Conservation (phyloP, 2,888 invertebrate species). For the Rhabditoides inermis region DNA sequence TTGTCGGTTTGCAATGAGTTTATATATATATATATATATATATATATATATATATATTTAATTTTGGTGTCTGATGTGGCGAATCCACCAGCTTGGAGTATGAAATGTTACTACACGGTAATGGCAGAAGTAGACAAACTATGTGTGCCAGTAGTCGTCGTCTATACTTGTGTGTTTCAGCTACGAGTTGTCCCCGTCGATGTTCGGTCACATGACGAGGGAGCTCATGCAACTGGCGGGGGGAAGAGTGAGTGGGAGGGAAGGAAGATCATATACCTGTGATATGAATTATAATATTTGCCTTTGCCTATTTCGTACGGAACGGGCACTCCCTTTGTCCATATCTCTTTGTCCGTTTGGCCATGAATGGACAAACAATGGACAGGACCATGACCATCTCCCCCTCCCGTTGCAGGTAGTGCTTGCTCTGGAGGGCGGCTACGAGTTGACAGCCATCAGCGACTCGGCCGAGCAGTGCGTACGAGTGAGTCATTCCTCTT, state of each 20-base stretch:
- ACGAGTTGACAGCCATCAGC: conserved; percentile 89
- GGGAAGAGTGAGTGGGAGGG: conserved; percentile 22
- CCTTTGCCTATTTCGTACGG: too few relatives aligned
- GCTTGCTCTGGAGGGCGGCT: conserved; percentile 60
- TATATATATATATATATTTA: too few relatives aligned
- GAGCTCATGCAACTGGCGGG: conserved; percentile 76
- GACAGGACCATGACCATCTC: too few relatives aligned
- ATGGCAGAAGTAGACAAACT: too few relatives aligned
- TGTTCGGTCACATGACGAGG: conserved; percentile 78
- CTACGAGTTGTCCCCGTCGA: conserved; percentile 80
- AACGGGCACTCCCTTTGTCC: too few relatives aligned
- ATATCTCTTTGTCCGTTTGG: not conserved
- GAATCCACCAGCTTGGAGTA: too few relatives aligned
- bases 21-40: too few relatives aligned
- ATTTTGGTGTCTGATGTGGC: too few relatives aligned
- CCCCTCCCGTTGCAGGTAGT: conserved; percentile 22
- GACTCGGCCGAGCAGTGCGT: conserved; percentile 95
- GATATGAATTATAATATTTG: not conserved
- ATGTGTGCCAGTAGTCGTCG: too few relatives aligned
- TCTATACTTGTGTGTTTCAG: conserved; percentile 55
- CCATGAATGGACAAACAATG: not conserved
- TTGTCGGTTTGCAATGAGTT: too few relatives aligned
- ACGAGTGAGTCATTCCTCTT: conserved; percentile 64
- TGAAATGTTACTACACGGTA: too few relatives aligned
- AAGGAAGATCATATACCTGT: not conserved